Conservation (phyloP, 2,797 vertebrate genomes). For the Tenualosa thibaudeaui region DNA sequence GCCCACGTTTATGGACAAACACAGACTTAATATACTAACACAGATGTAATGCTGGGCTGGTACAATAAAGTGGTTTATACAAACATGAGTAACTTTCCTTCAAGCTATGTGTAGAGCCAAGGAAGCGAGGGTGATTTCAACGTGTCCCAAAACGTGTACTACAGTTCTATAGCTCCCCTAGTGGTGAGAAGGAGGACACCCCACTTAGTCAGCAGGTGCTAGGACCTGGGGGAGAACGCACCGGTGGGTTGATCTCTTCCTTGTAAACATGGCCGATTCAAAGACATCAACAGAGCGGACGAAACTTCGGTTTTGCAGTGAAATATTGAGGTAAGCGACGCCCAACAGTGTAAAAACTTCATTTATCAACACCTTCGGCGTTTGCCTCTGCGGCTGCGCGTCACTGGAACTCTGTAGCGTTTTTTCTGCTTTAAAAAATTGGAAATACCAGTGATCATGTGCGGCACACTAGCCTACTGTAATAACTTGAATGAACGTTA, state of each 20-base stretch:
- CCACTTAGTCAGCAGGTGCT: rapidly evolving
- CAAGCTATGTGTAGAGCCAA: background rate
- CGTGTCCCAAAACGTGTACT: background rate
- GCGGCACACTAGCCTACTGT: too few species aligned
- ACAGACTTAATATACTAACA: too few species aligned
- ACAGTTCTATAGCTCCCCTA: conserved; percentile 38
- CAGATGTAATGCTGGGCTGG: too few species aligned
- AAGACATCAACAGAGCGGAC: conserved; percentile 34
- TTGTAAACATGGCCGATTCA: conserved; percentile 68
- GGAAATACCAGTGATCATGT: background rate
- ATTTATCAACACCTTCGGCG: background rate
- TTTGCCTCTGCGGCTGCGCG: background rate
- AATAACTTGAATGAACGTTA: too few species aligned
- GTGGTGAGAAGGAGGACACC: background rate
- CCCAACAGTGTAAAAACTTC: background rate
- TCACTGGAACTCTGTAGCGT: background rate
- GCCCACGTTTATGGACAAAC: too few species aligned
- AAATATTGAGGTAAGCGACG: conserved; percentile 61
- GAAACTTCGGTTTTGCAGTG: conserved; percentile 47
- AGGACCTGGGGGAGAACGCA: conserved; percentile 58
- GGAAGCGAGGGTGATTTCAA: background rate
- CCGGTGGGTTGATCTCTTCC: background rate
- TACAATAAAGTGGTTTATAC: too few species aligned
- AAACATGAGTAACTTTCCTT: background rate
- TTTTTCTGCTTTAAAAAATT: background rate